Evolutionary conservation across 2,113 vertebrate genomes (phyloP).

Genomic region (Strix uralensis): DNA sequence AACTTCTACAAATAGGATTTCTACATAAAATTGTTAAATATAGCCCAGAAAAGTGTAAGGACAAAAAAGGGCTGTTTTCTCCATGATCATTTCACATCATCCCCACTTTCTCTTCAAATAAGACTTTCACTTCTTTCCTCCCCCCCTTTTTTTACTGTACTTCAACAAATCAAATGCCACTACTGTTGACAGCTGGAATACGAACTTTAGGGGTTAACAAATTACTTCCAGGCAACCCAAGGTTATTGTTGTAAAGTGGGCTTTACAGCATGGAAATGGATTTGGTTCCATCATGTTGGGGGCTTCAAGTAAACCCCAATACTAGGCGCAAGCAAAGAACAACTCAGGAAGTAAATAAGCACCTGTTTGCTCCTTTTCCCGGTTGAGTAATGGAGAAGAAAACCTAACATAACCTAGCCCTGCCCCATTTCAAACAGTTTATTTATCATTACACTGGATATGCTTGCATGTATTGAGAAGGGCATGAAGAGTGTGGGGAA

Average conservation of each 20-base stretch:
- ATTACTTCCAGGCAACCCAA: neutral
- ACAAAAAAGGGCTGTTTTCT: neutral
- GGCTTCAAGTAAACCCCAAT: neutral
- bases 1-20: neutral
- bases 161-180: neutral
- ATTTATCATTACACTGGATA: neutral
- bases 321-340: neutral
- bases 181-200: neutral
- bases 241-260: neutral
- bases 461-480: neutral
- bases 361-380: neutral
- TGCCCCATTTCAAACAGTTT: neutral
- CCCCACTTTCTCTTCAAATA: neutral
- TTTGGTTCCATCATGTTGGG: neutral
- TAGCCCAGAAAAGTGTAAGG: neutral
- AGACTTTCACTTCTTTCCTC: neutral
- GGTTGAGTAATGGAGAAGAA: neutral
- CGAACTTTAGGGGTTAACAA: neutral
- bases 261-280: neutral
- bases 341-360: neutral
- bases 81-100: neutral
- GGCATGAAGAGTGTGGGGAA: neutral
- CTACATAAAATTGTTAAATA: neutral
- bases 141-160: neutral
- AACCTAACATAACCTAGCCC: neutral